A percentile compares a stretch with the other conserved stretches of the same genome.
These are phyloP conservation scores for Pocota personata DNA, from an alignment of 2,888 invertebrate genomes.

Conservation along the genomic window DNA sequence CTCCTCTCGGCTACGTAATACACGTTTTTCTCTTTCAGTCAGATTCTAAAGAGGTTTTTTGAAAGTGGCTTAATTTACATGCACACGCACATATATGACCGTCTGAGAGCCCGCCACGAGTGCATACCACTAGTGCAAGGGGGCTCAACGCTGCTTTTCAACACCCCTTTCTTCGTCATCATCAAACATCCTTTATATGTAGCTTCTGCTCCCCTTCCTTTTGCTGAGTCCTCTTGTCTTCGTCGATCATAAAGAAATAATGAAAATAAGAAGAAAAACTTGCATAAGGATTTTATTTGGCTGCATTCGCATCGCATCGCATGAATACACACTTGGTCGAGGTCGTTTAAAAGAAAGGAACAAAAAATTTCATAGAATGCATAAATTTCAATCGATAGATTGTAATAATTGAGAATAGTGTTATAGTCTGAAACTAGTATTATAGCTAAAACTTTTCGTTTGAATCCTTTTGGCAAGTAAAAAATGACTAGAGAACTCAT, in stretches of 20 bases:
- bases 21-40: constrained; percentile 25
- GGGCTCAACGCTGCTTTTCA: constrained; percentile 25
- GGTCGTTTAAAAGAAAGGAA: constrained; percentile 35
- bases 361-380: not conserved
- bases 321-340: constrained; percentile 44
- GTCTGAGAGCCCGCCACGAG: constrained; percentile 56
- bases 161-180: constrained; percentile 29
- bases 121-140: constrained; percentile 48
- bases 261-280: not conserved
- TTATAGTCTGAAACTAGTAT: no score
- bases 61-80: constrained; percentile 63
- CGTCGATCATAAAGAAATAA: not conserved
- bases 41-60: constrained; percentile 20
- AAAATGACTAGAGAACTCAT: no score
- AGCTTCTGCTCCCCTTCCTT: constrained; percentile 12
- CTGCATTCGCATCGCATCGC: constrained; percentile 28
- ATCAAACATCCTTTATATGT: constrained; percentile 33
- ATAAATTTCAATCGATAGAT: constrained; percentile 27
- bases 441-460: no score
- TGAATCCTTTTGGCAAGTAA: no score
- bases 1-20: constrained; percentile 11
- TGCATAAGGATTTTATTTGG: constrained; percentile 47
- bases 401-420: not conserved
- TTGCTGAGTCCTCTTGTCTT: constrained; percentile 17
- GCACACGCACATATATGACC: constrained; percentile 37